phyloP scores from a whole-genome alignment of 2,888 invertebrate species.

The Tenodera sinensis region DNA sequence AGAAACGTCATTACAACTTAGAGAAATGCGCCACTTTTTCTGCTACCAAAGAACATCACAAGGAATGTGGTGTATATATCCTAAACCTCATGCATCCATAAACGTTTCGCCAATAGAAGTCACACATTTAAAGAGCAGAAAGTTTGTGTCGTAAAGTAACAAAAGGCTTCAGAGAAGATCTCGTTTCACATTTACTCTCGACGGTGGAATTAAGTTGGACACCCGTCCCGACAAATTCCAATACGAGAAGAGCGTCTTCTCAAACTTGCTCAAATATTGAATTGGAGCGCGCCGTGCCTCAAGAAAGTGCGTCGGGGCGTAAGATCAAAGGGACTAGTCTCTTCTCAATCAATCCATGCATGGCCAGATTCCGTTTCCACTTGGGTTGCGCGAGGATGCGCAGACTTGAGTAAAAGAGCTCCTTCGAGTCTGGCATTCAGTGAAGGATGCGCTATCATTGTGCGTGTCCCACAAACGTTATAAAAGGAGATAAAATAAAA shows the following conservation, averaged over 20 bases:
- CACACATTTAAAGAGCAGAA: neutral
- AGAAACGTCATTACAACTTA: too few relatives aligned
- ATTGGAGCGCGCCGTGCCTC: slow-evolving; percentile 4
- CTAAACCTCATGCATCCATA: neutral
- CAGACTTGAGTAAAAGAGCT: neutral
- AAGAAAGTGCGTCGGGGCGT: slow-evolving; percentile 23
- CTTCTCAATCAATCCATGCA: slow-evolving; percentile 19
- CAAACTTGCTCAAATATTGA: slow-evolving; percentile 26
- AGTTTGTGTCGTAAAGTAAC: neutral
- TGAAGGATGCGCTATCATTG: neutral
- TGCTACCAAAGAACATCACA: too few relatives aligned
- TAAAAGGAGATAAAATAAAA: neutral
- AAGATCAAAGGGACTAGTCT: slow-evolving; percentile 22
- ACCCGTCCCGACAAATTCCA: neutral
- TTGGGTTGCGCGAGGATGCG: neutral
- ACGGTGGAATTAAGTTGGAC: neutral
- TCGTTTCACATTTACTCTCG: neutral
- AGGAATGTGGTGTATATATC: neutral
- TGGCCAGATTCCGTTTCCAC: slow-evolving; percentile 26
- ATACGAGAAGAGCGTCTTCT: neutral
- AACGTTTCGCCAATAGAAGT: neutral
- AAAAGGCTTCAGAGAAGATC: neutral
- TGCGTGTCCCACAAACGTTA: neutral
- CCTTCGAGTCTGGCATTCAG: neutral
- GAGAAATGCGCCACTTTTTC: too few relatives aligned